Evolutionary conservation across 2,797 vertebrate genomes (phyloP).

Genomic region (Ctenopoma kingsleyae): DNA sequence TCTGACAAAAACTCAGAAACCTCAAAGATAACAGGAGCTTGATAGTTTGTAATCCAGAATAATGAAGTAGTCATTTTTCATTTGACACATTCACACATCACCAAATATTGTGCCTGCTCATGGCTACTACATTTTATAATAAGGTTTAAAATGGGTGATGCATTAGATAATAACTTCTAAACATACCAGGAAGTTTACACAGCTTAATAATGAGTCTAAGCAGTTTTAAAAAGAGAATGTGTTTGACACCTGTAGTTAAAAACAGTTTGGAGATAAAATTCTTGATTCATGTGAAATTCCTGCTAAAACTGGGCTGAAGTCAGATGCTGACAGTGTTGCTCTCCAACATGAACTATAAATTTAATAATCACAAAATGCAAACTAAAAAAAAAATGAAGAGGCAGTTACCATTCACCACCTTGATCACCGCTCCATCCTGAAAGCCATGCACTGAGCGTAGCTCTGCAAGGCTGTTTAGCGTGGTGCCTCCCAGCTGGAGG

Average conservation of each 20-base stretch:
- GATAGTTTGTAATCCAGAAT: no score
- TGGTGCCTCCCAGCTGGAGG: conserved; percentile 89
- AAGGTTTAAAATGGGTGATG: no score
- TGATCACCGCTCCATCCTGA: conserved; percentile 89
- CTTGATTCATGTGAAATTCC: no score
- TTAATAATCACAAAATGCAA: background rate
- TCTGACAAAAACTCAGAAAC: no score
- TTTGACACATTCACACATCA: no score
- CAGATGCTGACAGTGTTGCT: background rate
- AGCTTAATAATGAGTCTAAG: no score
- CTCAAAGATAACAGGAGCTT: no score
- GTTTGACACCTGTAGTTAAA: background rate
- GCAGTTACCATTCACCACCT: conserved; percentile 92
- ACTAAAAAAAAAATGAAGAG: background rate
- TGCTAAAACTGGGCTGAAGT: background rate
- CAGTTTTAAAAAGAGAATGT: background rate
- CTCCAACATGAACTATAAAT: background rate
- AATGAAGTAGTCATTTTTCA: no score
- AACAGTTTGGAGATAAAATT: background rate
- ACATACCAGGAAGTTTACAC: no score
- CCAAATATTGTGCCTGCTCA: no score
- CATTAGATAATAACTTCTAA: no score
- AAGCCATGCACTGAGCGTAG: conserved; percentile 89
- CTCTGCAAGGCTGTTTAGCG: conserved; percentile 90
- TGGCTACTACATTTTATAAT: no score